A percentile compares a stretch with the other conserved stretches of the same genome.
Evolutionary conservation across 2,888 invertebrate genomes (phyloP).

Genomic region (Clivina fossor): DNA sequence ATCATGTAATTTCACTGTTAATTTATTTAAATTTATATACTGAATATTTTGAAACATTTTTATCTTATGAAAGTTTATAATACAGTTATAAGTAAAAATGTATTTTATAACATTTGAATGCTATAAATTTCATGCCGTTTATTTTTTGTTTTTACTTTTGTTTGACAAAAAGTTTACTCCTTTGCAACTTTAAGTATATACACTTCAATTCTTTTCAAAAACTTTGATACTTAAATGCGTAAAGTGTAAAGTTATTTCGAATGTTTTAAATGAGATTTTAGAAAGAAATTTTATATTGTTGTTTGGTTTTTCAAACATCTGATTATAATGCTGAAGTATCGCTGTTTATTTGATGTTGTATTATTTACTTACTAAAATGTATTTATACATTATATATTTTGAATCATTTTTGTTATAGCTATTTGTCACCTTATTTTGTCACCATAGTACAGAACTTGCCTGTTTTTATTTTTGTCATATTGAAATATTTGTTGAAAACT

Average conservation of each 20-base stretch:
- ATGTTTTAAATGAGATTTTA: background rate
- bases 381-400: background rate
- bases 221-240: conserved; percentile 1
- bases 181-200: background rate
- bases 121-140: background rate
- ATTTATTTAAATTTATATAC: too few relatives aligned
- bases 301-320: background rate
- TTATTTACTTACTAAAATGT: background rate
- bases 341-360: background rate
- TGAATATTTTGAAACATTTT: too few relatives aligned
- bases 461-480: too few relatives aligned
- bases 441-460: too few relatives aligned
- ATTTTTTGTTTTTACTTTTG: background rate
- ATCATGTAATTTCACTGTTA: too few relatives aligned
- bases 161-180: background rate
- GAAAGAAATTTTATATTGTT: background rate
- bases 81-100: too few relatives aligned
- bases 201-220: background rate
- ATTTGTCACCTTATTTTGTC: too few relatives aligned
- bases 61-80: too few relatives aligned
- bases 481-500: too few relatives aligned
- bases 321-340: background rate
- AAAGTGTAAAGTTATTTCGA: background rate
- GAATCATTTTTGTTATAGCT: too few relatives aligned
- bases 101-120: too few relatives aligned